These are phyloP conservation scores for Limnephilus marmoratus DNA, from an alignment of 2,888 invertebrate genomes.

Conservation along the genomic window DNA sequence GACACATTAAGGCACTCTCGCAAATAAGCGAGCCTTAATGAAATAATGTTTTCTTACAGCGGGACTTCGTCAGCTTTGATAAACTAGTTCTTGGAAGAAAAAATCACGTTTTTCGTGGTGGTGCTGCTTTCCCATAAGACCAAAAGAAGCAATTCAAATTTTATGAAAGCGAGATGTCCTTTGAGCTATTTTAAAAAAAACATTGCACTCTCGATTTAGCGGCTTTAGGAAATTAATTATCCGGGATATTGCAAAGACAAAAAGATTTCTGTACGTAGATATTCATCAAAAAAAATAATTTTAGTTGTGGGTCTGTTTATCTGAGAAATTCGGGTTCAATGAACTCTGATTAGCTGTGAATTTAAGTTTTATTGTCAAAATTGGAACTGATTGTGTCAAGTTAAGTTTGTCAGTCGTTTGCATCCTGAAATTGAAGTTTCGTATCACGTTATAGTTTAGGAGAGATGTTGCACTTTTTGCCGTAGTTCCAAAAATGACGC, in stretches of 20 bases:
- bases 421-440: too few relatives aligned
- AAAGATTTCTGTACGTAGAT: neutral
- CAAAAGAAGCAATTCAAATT: conserved; percentile 59
- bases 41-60: conserved; percentile 40
- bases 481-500: too few relatives aligned
- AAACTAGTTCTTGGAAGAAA: conserved; percentile 53
- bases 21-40: conserved; percentile 42
- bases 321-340: too few relatives aligned
- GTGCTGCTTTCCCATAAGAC: conserved; percentile 51
- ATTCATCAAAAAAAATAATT: too few relatives aligned
- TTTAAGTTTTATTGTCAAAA: too few relatives aligned
- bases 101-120: conserved; percentile 52
- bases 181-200: conserved; percentile 60
- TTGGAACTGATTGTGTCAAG: too few relatives aligned
- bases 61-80: conserved; percentile 19
- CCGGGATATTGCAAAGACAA: neutral
- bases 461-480: too few relatives aligned
- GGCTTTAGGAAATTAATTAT: neutral
- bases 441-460: too few relatives aligned
- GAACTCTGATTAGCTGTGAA: too few relatives aligned
- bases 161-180: conserved; percentile 56
- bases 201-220: neutral
- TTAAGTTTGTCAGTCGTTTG: too few relatives aligned
- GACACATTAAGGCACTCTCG: conserved; percentile 38
- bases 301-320: too few relatives aligned